Percentiles rank a stretch among this genome's conserved stretches.
Conservation (phyloP, 1,140 invertebrate genomes). For the Hycleus phaleratus region DNA sequence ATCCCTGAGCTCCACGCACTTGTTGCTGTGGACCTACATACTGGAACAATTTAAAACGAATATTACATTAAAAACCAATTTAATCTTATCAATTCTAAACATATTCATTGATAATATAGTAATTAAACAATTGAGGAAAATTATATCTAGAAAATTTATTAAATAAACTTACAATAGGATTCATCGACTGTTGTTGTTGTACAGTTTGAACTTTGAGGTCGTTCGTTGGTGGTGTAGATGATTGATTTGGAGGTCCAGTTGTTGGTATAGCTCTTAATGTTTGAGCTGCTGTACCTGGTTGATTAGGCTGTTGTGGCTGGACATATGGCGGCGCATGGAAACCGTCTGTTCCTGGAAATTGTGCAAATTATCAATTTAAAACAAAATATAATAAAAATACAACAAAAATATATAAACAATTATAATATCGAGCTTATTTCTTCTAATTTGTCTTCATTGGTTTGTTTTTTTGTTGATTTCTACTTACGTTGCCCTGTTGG, state of each 20-base stretch:
- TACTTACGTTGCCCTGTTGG: slow-evolving; percentile 2
- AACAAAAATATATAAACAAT: no score
- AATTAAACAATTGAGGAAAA: background rate
- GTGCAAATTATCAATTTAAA: no score
- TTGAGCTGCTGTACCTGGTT: slow-evolving; percentile 31
- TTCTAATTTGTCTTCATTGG: no score
- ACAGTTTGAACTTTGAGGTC: slow-evolving; percentile 36
- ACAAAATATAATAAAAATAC: no score
- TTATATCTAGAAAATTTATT: background rate
- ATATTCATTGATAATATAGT: background rate
- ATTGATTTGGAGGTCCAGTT: slow-evolving; percentile 36
- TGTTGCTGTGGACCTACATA: slow-evolving; percentile 20
- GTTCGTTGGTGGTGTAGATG: slow-evolving; percentile 37
- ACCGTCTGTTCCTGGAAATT: slow-evolving; percentile 25
- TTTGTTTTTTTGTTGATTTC: background rate
- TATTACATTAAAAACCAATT: background rate
- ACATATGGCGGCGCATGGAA: slow-evolving; percentile 14
- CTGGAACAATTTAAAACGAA: slow-evolving; percentile 9
- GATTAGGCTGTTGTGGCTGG: slow-evolving; percentile 29
- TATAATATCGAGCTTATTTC: no score
- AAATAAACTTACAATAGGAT: slow-evolving; percentile 5
- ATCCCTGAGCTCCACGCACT: slow-evolving; percentile 15
- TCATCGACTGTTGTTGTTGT: slow-evolving; percentile 28
- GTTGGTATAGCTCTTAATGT: slow-evolving; percentile 29
- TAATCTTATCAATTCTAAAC: background rate